Evolutionary conservation across 2,797 vertebrate genomes (phyloP), one percentile per base, ranked within the genome.

Genomic region (Catamblyrhynchus diadema): DNA sequence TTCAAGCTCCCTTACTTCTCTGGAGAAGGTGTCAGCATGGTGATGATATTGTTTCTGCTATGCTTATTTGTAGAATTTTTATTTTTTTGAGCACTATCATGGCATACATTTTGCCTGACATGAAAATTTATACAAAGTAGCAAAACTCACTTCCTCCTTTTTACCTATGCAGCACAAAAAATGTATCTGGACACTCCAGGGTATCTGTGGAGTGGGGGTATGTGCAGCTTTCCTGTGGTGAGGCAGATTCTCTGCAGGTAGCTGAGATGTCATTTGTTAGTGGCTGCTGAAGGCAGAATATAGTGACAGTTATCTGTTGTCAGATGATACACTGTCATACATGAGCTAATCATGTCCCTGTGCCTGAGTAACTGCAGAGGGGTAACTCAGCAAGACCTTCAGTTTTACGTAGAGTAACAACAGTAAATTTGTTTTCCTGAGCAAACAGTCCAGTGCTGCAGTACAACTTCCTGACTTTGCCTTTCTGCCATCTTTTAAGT

Each of bases 351-450:
- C 53, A 20, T 62, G 35, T 69, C 65, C 33, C 60, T 94, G 13
- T 82, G 45, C 77, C 79, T 71, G 60, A 94, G 67, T 13, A 15
- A 45, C 70, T 81, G 66, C 61, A 81, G 81, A 73, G 15, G 69
- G 86, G 32, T 77, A 94, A 72, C 75, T 94, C n/a, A 16, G 75
- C 32, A 74, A 94, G 84, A 86, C 47, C 78, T 96, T 81, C 30
- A 48, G 25, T 82, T 94, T 85, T 56, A 48, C 44, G 30, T 32
- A 45, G 78, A 84, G 73, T 60, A 90, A 77, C 62, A 71, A 37
- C 17, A 67, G 30, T 41, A 78, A 48, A 72, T 59, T 39, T 88
- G 27, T 61, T 88, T 78, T 62, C 54, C 32, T 81, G 59, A 90
- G 53, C 42, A 61, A 83, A 50, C 12, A 70, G 24, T 64, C 37